Base-by-base conservation (phyloP, 2,113 vertebrate species). In the Neotoma lepida region DNA sequence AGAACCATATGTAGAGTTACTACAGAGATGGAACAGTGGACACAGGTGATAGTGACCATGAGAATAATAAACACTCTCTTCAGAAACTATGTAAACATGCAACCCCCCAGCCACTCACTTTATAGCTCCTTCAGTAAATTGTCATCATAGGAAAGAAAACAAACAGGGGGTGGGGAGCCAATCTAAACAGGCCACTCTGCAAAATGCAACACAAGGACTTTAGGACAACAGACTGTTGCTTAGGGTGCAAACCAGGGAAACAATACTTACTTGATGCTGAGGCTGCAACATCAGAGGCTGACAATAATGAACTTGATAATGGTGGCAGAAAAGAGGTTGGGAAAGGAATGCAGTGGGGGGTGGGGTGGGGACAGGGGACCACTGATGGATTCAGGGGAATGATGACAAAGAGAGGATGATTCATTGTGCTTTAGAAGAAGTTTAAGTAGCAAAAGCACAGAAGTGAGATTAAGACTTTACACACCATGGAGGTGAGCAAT, bases 231-330 rank as follows among this genome's bases (percentile, higher is more conserved):
- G 20, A 41, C 0, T 66, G 76, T 1, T 93, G 35, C 56, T 58
- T 56, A 13, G 87, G 35, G 22, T 90, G 7, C 90, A 22, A 71
- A 78, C 3, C 80, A 63, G 93, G 94, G 81, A 94, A 92, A 70
- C 3, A 9, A 46, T 14, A 61, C 77, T 87, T 13, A 51, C 71
- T 87, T 7, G 20, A 44, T 35, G 80, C 20, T 4, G 68, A 33
- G n/a, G 44, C 12, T 8, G 39, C 41, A 20, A n/a, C 51, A 41
- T 14, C 70, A 90, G 54, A 94, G 78, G 64, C 86, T 64, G 81
- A 58, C 33, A 63, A n/a, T 14, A 63, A 58, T 15, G 84, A 26
- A 58, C 20, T 87, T 39, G 82, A 89, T 20, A 76, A 74, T 61
- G 39, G 41, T n/a, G 14, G 10, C 8, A 80, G 78, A 49, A 9